Percentiles rank a stretch among this genome's conserved stretches.
Conservation (phyloP, 2,888 invertebrate genomes). For the Drosophila birchii region DNA sequence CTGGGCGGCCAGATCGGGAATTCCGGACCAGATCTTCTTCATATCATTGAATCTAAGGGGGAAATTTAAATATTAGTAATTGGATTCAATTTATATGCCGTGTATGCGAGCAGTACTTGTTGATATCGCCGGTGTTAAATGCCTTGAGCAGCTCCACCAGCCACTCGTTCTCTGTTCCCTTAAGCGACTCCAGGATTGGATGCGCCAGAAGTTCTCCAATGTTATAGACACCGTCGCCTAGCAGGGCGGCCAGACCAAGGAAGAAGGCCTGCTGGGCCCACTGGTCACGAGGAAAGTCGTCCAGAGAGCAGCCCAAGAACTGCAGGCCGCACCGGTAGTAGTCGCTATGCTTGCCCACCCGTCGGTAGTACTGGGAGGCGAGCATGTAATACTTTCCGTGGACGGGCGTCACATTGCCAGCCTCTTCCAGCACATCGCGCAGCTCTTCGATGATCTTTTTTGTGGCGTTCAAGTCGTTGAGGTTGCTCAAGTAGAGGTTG, state of each 20-base stretch:
- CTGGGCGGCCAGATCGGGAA: conserved; percentile 93
- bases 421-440: conserved; percentile 92
- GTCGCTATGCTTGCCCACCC: conserved; percentile 93
- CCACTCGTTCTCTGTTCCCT: conserved; percentile 93
- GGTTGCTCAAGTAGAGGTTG: conserved; percentile 91
- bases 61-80: no score
- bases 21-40: conserved; percentile 89
- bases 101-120: conserved; percentile 84
- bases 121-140: conserved; percentile 94
- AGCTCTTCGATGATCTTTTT: conserved; percentile 95
- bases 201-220: conserved; percentile 98
- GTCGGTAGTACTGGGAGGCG: conserved; percentile 95
- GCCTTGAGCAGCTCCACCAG: conserved; percentile 93
- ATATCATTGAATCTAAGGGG: conserved; percentile 87
- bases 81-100: fast-evolving
- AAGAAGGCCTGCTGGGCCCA: conserved; percentile 94
- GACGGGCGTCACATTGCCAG: conserved; percentile 96
- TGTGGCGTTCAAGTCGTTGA: conserved; percentile 91
- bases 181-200: conserved; percentile 94
- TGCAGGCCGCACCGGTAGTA: conserved; percentile 98
- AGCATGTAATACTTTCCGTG: conserved; percentile 97
- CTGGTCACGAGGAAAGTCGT: conserved; percentile 87
- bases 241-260: conserved; percentile 95
- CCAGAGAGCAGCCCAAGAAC: conserved; percentile 91
- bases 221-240: conserved; percentile 98